Base-by-base conservation (phyloP, 1,140 invertebrate species). In the Drosophila arizonae region DNA sequence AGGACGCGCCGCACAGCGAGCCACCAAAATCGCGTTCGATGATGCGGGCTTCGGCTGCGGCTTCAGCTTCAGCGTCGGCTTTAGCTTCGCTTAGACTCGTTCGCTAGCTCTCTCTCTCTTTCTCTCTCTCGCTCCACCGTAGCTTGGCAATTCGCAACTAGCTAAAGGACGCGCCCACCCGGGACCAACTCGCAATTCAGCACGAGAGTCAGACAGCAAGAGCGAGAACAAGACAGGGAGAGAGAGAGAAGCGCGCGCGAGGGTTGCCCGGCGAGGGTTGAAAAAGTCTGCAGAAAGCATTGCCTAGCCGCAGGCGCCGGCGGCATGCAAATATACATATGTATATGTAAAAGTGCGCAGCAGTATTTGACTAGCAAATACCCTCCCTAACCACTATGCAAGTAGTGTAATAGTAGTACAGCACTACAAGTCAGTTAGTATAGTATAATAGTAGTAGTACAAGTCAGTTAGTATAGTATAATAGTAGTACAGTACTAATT, bases 281-380 rank as follows among this genome's bases (percentile, higher is more conserved):
- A 46, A 39, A 36, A 39, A 28, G 10, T 33, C 36, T 39, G 39
- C 21, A 57, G 50, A 46, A 62, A 72, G 46, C 72, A 57, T 79
- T 72, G 85, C 84, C 75, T 88, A 84, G 65, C 80, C 80, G 80
- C 85, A 89, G 85, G 84, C 84, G 84, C 84, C 84, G 85, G 85
- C 80, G 39, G 56, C 66, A 62, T 54, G 51, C 51, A 54, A 36
- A 41, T 15, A 50, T 45, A 30, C 28, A 30, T 30, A 6, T 30
- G 21, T 24, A 17, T 52, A 50, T 26, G 9, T n/a, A 9, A 17
- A 5, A 10, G 28, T 13, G 6, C n/a, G 30, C 6, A n/a, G 57
- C 13, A 11, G 6, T 51, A 39, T 3, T 10, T 17, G 55, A 21
- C 52, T 28, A 50, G 43, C 24, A 17, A 26, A 21, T 17, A 41